Evolutionary conservation across 2,888 invertebrate species (phyloP), one percentile per base, ranked within the genome.

Genomic region (Caenorhabditis parvicauda): DNA sequence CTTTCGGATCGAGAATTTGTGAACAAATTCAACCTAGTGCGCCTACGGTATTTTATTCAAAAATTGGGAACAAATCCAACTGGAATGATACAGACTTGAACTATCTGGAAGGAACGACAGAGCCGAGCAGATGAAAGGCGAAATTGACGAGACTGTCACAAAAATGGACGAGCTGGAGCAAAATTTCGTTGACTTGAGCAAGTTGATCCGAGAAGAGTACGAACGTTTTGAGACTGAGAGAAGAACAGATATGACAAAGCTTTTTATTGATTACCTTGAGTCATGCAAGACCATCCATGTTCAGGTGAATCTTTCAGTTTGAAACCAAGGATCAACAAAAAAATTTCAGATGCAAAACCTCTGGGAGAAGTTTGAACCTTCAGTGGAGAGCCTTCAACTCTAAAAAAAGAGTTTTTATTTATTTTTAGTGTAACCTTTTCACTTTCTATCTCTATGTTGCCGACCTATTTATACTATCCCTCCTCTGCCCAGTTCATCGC

Each of bases 351-450:
- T 92, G 41, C 89, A 91, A 72, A 90, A 91, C 82, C 89, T 90
- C 83, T 94, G 95, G 96, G 94, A 96, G 83, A 88, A 90, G 22
- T 96, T 96, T 85, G 85, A 93, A 72, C 95, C 95, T 0, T 92
- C 93, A 83, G 94, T 94, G 22, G 90, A 90, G 82, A 89, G 91
- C 70, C 91, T 93, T 83, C 70, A 65, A 44, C 45, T 62, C 35
- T 73, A 42, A 64, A 58, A 14, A 14, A 12, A 17, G 9, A 24
- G 6, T 47, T 47, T 7, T 22, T 12, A 44, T 44, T 12, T 19
- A 17, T 17, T 14, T 42, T 19, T n/a, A n/a, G n/a, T n/a, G n/a
- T n/a, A n/a, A n/a, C n/a, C n/a, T n/a, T n/a, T n/a, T n/a, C n/a
- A n/a, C n/a, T n/a, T n/a, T n/a, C n/a, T n/a, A n/a, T n/a, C n/a